Evolutionary conservation across 2,888 invertebrate species (phyloP), one percentile per base, ranked within the genome.

Genomic region (Schrankia costaestrigalis): DNA sequence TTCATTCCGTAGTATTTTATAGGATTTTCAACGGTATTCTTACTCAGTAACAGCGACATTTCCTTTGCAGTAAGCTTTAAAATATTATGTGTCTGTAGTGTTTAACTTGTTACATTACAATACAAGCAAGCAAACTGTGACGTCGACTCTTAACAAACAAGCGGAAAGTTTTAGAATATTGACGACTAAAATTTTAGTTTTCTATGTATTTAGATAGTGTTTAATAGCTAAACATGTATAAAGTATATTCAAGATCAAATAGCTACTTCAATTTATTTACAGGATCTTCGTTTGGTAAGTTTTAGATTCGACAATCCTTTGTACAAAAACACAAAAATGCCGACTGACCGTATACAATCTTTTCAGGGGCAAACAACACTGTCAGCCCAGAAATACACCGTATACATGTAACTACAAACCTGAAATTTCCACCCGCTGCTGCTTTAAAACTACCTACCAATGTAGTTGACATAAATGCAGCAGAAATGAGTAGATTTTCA

Each of bases 401-500:
- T 33, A 66, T 91, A 42, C 90, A 91, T 53, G 64, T 82, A 14
- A 82, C 90, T 3, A 73, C 81, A 13, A 55, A 67, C 11, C 71
- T 82, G 26, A 88, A 80, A 53, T 91, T 90, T 61, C 90, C 91
- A 1, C 84, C 83, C 35, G 88, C 56, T n/a, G 41, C 85, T 2
- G 89, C 78, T 18, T 59, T 93, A 18, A 90, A 91, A 32, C 63
- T 93, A 27, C 93, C 93, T 0, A 84, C 80, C 14, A 93, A 91
- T 66, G 83, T 91, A 3, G 81, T 90, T 8, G 90, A 92, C 56
- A 91, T 93, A 46, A 91, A 92, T 66, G 84, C 90, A 27, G 83
- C 90, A 8, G 92, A 92, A 74, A 89, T 90, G 51, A 90, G 91
- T 10, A 85, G 89, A 46, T 93, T 93, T 61, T 91, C 92, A 0